These are phyloP conservation scores for Mohoua ochrocephala DNA, from an alignment of 2,113 vertebrate genomes.

Conservation along the genomic window DNA sequence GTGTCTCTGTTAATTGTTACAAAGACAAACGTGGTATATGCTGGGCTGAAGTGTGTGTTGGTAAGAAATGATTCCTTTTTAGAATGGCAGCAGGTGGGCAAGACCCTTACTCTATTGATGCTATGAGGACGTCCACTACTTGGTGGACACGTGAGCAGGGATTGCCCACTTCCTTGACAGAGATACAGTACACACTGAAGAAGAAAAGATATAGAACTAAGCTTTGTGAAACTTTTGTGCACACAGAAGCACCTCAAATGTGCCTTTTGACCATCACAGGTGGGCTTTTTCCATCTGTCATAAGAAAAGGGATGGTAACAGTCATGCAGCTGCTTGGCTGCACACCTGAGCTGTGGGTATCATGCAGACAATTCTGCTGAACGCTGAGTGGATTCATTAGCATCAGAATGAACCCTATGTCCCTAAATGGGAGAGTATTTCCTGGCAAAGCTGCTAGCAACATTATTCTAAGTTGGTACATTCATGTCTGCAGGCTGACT, in stretches of 20 bases:
- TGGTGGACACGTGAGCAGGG: neutral
- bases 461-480: constrained; percentile 13
- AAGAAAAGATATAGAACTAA: neutral
- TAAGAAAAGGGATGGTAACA: neutral
- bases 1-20: neutral
- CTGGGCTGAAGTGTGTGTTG: neutral
- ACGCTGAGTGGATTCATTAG: neutral
- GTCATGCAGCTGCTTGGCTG: neutral
- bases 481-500: neutral
- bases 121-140: accelerated
- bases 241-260: neutral
- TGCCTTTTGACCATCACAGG: neutral
- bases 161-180: neutral
- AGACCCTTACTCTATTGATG: neutral
- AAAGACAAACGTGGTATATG: neutral
- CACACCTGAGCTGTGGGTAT: neutral
- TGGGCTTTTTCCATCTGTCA: neutral
- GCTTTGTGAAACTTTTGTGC: neutral
- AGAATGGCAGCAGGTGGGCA: neutral
- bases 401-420: constrained; percentile 13
- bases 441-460: neutral
- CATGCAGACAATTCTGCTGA: neutral
- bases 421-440: neutral
- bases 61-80: neutral
- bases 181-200: neutral